Base-by-base conservation (phyloP, 2,888 invertebrate genomes). In the Tenthredo notha region DNA sequence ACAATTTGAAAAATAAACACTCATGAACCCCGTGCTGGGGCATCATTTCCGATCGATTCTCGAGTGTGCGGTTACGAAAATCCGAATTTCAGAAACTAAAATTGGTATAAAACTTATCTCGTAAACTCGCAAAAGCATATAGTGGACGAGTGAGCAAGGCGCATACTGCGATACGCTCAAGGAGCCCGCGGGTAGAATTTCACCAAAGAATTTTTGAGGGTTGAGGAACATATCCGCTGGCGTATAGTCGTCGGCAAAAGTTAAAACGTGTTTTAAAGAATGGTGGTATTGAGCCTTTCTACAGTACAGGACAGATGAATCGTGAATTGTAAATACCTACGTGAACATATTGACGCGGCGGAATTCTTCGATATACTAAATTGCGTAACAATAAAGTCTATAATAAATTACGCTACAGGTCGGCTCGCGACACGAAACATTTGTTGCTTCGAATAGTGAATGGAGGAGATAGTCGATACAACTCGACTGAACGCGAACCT, bases 371-470 rank as follows among this genome's bases (percentile, higher is more conserved):
- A 5, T 67, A 33, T 33, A 33, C 33, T 77, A 33, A 54, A 54
- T 54, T 33, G 18, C 50, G 18, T 47, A 77, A 47, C 54, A 54
- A 77, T 54, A 50, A 33, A 77, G 9, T 54, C 4, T 47, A 25
- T 12, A 29, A 77, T 77, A 54, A 77, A 77, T 77, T 77, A 54
- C 29, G 77, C 15, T 77, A 77, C 29, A 29, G 29, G 10, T 47
- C 50, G 40, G 1, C 50, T 47, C 77, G 77, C n/a, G 77, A 77
- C 77, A 77, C 77, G 54, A 33, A 77, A 77, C 29, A 54, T 77
- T 47, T 77, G 77, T 77, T 77, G 77, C 77, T 77, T 54, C 50
- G 29, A 50, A 77, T 77, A 50, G 50, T 77, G 77, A 77, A 77
- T 77, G 77, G 50, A 50, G n/a, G 37, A 70, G 25, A 33, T 33